Base-by-base conservation (phyloP, 1,140 invertebrate species). In the Bombus sylvicola region DNA sequence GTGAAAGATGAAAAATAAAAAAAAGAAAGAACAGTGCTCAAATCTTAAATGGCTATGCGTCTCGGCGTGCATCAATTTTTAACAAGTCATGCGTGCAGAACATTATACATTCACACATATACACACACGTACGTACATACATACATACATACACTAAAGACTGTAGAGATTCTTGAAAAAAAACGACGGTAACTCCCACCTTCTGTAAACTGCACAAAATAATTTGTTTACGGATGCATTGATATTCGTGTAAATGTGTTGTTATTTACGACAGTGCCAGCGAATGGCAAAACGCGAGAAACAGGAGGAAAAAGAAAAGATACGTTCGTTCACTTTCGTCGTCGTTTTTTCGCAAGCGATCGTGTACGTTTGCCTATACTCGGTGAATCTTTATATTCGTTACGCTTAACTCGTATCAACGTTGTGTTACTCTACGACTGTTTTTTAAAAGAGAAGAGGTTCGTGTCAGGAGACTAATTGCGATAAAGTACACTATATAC, bases 191-290 rank as follows among this genome's bases (percentile, higher is more conserved):
- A 64, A 39, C 57, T 64, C 59, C 69, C 76, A 85, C 77, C 34
- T 73, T 81, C 78, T 66, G 66, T 76, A 76, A 84, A 79, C 62
- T 84, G 82, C 82, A 84, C 82, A 78, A 83, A 84, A 84, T 79
- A 71, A 84, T 83, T 83, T 78, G 1, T 83, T 78, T 83, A 83
- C n/a, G n/a, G 22, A 57, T 71, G 41, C 76, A 78, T 41, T 78
- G 3, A 31, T 64, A 43, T 64, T 78, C 28, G 64, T 84, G 75
- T 84, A 78, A 39, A 79, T 71, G 75, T 15, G 53, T 64, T 68
- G 82, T 77, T 34, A 15, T 69, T 77, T 39, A 39, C 34, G 57
- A 71, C 47, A 43, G 9, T 47, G 80, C 69, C 80, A 62, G 53
- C 28, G 69, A 41, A 43, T 47, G 31, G 41, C 43, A 79, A 43